phyloP scores from a whole-genome alignment of 2,888 invertebrate genomes.

The Aphrophora alni region DNA sequence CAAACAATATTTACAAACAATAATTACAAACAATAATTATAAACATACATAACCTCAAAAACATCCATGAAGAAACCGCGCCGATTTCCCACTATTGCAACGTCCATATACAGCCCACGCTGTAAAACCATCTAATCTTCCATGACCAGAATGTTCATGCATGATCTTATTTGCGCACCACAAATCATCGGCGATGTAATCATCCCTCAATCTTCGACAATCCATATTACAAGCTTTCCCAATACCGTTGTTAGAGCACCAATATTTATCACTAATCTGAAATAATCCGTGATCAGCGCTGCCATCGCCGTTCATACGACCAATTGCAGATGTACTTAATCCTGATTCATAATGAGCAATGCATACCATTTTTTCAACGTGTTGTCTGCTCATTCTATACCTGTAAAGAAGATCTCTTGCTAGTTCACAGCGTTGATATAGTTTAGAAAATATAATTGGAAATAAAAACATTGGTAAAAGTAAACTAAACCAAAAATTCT shows the following conservation, averaged over 20 bases:
- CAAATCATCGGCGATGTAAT: not conserved
- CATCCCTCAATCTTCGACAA: constrained; percentile 2
- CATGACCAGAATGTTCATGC: not conserved
- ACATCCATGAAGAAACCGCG: not conserved
- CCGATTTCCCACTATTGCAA: not conserved
- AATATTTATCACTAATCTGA: constrained; percentile 61
- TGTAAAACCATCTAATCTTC: not conserved
- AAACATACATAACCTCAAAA: constrained; percentile 15
- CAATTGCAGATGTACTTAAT: constrained; percentile 67
- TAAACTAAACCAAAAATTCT: not conserved
- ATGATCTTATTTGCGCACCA: constrained; percentile 3
- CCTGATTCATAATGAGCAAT: constrained; percentile 74
- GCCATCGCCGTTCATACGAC: constrained; percentile 57
- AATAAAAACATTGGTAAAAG: not conserved
- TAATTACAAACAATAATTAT: too few relatives aligned
- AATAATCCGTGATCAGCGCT: constrained; percentile 75
- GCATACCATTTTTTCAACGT: constrained; percentile 71
- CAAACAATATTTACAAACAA: too few relatives aligned
- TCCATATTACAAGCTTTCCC: constrained; percentile 9
- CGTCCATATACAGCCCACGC: constrained; percentile 11
- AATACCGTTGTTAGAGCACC: constrained; percentile 12
- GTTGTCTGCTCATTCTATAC: constrained; percentile 42
- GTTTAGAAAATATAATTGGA: not conserved
- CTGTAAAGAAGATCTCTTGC: constrained; percentile 65
- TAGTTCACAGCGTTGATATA: constrained; percentile 74